Evolutionary conservation across 1,140 invertebrate species (phyloP), one percentile per base, ranked within the genome.

Genomic region (Patella vulgata): DNA sequence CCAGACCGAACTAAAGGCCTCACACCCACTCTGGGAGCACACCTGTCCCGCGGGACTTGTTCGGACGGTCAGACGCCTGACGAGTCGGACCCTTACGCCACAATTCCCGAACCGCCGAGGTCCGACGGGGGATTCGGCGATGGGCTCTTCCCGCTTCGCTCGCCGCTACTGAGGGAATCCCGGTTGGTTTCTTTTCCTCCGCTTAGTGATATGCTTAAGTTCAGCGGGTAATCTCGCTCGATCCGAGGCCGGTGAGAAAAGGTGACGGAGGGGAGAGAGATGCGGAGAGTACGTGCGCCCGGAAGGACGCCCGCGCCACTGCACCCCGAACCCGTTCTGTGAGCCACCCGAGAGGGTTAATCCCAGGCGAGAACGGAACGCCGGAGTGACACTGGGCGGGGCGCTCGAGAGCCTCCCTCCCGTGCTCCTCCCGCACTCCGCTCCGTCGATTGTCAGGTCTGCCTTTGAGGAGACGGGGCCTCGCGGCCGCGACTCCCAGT

Each of bases 181-280:
- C 89, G 73, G 89, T 93, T 92, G 90, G 90, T 93, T 93, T 93
- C 89, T 92, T 93, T 93, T 93, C 91, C 91, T 92, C 89, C 90
- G 90, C 91, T 92, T 91, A 92, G 78, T 92, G 87, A 92, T 92
- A 92, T 93, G 91, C 90, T 92, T 91, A 91, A 92, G 87, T 91
- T 91, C 88, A 87, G 90, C 88, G 89, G 90, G 90, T 91, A 87
- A 77, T 90, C 90, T 86, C 86, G 84, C 85, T 87, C 89, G 88
- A 88, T 85, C 86, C 88, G 88, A 89, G 89, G 89, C 89, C 88
- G 79, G 74, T 6, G 21, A 30, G n/a, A 23, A 58, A 54, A 57
- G 5, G 21, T 23, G 44, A 33, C 42, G 9, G 19, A 14, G 14
- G 11, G 21, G 40, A 25, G 14, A 23, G 44, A 30, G 47, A 21